phyloP scores from a whole-genome alignment of 2,113 vertebrate genomes.

The Pteropus alecto region DNA sequence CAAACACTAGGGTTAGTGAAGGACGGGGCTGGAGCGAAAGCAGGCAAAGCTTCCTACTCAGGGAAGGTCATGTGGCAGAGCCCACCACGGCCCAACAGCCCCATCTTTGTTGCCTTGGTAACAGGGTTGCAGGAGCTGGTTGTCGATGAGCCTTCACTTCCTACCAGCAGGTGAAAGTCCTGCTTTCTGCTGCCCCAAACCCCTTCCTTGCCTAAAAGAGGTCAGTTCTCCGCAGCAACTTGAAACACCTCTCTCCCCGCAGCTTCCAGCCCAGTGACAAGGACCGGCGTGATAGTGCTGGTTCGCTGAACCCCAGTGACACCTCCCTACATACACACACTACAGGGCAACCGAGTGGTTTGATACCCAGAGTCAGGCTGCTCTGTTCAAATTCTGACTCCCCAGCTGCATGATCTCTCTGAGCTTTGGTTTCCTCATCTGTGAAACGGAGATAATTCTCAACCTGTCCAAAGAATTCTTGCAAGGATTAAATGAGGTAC shows the following conservation, averaged over 20 bases:
- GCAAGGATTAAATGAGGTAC: neutral
- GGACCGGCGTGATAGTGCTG: neutral
- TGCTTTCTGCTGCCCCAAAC: neutral
- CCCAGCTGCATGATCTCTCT: neutral
- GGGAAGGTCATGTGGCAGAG: neutral
- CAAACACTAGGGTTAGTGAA: neutral
- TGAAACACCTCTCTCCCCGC: neutral
- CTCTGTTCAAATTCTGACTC: neutral
- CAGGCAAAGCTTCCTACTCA: neutral
- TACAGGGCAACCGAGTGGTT: neutral
- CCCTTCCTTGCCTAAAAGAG: neutral
- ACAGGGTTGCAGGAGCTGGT: neutral
- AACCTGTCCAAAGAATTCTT: neutral
- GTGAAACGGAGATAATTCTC: neutral
- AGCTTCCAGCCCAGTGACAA: neutral
- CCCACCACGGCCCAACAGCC: neutral
- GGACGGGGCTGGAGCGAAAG: neutral
- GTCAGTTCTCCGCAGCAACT: neutral
- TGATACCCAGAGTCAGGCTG: neutral
- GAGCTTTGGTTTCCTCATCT: neutral
- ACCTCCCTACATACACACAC: neutral
- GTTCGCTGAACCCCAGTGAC: neutral
- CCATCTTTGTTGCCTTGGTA: neutral
- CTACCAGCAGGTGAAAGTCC: constrained; percentile 16
- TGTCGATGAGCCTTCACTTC: neutral